Percentiles rank a stretch among this genome's conserved stretches.
Evolutionary conservation across 1,140 invertebrate genomes (phyloP).

Genomic region (Macrobrachium rosenbergii): DNA sequence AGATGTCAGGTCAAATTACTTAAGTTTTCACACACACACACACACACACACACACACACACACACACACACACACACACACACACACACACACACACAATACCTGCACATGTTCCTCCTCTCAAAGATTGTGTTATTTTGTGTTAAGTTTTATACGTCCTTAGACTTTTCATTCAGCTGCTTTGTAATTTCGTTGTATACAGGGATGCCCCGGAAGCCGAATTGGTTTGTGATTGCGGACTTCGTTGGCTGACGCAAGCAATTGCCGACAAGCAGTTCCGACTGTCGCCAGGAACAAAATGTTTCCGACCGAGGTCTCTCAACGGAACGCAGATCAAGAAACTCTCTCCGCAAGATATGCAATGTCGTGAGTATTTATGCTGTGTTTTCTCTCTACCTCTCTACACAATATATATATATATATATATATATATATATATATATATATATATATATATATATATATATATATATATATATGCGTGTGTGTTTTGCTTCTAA

Average conservation of each 20-base stretch:
- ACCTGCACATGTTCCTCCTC: too few species aligned
- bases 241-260: slow-evolving; percentile 51
- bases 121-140: too few species aligned
- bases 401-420: not conserved
- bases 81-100: not conserved
- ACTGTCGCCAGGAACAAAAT: not conserved
- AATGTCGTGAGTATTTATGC: slow-evolving; percentile 28
- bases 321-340: slow-evolving; percentile 54
- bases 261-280: slow-evolving; percentile 1
- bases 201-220: slow-evolving; percentile 36
- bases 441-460: too few species aligned
- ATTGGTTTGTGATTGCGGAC: slow-evolving; percentile 55
- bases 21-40: not conserved
- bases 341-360: slow-evolving; percentile 33
- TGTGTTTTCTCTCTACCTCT: not conserved
- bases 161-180: not conserved
- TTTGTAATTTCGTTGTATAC: not conserved
- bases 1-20: too few species aligned
- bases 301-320: slow-evolving; percentile 41
- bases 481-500: too few species aligned
- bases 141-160: too few species aligned
- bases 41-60: not conserved
- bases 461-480: too few species aligned
- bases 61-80: not conserved
- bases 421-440: not conserved